Evolutionary conservation across 2,888 invertebrate species (phyloP).

Genomic region (Liopterus haemorrhoidalis): DNA sequence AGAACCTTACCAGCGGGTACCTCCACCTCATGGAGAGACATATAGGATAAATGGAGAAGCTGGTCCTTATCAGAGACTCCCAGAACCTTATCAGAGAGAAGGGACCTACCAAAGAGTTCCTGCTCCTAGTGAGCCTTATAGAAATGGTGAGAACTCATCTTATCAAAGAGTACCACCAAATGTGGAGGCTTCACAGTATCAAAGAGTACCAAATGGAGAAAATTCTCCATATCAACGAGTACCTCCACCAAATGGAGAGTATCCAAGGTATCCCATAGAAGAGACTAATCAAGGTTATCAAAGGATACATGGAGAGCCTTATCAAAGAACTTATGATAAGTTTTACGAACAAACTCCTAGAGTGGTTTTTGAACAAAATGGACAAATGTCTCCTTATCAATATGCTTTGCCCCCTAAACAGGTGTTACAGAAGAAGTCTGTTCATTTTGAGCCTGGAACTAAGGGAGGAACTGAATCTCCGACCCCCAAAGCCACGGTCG

Average conservation of each 20-base stretch:
- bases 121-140: constrained; percentile 12
- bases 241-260: constrained; percentile 50
- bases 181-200: constrained; percentile 10
- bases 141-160: constrained; percentile 16
- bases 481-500: constrained; percentile 41
- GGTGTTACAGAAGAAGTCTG: constrained; percentile 58
- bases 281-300: background rate
- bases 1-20: constrained; percentile 10
- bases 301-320: constrained; percentile 13
- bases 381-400: constrained; percentile 54
- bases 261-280: too few relatives aligned
- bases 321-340: background rate
- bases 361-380: constrained; percentile 17
- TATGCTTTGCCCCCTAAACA: constrained; percentile 58
- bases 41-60: constrained; percentile 10
- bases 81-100: constrained; percentile 9
- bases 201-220: constrained; percentile 16
- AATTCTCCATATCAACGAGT: constrained; percentile 55
- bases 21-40: constrained; percentile 10
- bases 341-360: background rate
- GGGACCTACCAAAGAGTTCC: constrained; percentile 19
- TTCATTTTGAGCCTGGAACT: constrained; percentile 67
- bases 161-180: constrained; percentile 20
- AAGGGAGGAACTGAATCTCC: constrained; percentile 59
- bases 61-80: constrained; percentile 12